These are phyloP conservation scores for Carlito syrichta DNA, from an alignment of 2,113 vertebrate species.

Conservation along the genomic window DNA sequence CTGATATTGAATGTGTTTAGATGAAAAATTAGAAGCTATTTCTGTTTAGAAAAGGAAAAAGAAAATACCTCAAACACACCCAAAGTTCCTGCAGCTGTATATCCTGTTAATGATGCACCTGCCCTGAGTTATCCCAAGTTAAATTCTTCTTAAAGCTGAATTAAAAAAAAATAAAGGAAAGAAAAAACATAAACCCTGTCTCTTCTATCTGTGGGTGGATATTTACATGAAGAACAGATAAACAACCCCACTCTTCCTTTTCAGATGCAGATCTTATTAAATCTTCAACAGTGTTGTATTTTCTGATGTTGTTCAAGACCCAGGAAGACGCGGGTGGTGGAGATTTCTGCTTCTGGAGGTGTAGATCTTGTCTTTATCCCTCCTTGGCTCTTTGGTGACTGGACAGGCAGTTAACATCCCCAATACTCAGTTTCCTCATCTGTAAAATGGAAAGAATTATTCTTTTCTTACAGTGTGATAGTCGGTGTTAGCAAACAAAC, in stretches of 20 bases:
- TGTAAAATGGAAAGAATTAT: background rate
- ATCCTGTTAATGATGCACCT: background rate
- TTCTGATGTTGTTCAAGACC: background rate
- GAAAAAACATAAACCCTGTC: background rate
- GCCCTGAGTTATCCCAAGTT: background rate
- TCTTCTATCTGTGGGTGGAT: background rate
- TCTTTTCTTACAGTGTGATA: background rate
- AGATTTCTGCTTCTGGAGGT: background rate
- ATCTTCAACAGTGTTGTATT: background rate
- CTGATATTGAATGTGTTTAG: background rate
- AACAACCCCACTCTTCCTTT: background rate
- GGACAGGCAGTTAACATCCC: background rate
- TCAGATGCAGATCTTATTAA: background rate
- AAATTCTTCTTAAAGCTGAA: background rate
- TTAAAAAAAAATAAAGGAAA: background rate
- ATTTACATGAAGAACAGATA: background rate
- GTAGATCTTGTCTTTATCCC: background rate
- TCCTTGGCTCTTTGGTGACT: background rate
- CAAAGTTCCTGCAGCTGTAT: no score
- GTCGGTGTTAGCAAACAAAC: background rate
- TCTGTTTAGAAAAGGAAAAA: background rate
- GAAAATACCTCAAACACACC: background rate
- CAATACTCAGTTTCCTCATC: background rate
- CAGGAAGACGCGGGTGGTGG: fast-evolving
- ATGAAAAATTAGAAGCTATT: background rate